These are phyloP conservation scores for Ctenomys sociabilis DNA, from an alignment of 2,113 vertebrate species.

Conservation along the genomic window DNA sequence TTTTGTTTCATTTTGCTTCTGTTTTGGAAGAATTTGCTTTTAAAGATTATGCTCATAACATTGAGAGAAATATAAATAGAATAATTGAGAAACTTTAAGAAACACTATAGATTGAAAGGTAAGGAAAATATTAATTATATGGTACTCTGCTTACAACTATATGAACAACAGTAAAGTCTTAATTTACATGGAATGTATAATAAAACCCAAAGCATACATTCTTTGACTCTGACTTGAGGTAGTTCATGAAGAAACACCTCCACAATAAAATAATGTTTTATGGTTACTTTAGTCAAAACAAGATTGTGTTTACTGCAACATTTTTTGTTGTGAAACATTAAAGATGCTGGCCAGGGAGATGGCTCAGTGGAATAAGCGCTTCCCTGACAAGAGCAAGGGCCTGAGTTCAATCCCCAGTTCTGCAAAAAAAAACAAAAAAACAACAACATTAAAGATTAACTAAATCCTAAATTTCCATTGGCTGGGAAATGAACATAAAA, in stretches of 20 bases:
- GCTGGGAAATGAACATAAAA: conserved; percentile 19
- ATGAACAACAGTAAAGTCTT: not conserved
- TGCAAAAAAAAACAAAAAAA: too few species aligned
- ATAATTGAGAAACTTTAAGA: conserved; percentile 16
- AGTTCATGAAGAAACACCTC: not conserved
- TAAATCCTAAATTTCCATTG: not conserved
- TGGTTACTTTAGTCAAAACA: too few species aligned
- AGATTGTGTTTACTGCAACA: conserved; percentile 11
- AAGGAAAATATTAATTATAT: conserved; percentile 30
- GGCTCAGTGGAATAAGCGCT: too few species aligned
- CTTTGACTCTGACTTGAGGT: not conserved
- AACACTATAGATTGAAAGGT: not conserved
- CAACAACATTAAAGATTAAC: too few species aligned
- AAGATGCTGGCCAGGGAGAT: too few species aligned
- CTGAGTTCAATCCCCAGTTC: too few species aligned
- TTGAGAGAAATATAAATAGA: conserved; percentile 27
- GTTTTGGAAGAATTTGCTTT: not conserved
- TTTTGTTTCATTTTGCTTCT: not conserved
- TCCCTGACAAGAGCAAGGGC: too few species aligned
- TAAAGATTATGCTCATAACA: conserved; percentile 33
- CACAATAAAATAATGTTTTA: too few species aligned
- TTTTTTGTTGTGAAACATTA: conserved; percentile 33
- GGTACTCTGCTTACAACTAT: not conserved
- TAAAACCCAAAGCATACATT: not conserved
- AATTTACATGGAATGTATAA: not conserved